phyloP scores from a whole-genome alignment of 2,113 vertebrate genomes.

The Platycercus adscitus region DNA sequence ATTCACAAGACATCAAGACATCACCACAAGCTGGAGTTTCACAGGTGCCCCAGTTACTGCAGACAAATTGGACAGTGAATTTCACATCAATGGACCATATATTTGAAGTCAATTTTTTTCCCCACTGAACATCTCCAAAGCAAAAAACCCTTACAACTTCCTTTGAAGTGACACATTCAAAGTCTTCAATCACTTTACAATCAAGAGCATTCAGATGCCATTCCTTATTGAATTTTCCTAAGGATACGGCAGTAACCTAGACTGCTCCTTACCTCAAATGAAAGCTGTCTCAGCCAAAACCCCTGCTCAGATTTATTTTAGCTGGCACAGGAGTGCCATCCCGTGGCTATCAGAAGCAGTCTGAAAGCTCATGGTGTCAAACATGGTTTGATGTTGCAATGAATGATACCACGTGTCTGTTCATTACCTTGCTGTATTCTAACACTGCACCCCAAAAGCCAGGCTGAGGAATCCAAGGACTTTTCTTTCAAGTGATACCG shows the following conservation, averaged over 20 bases:
- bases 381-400: rapidly evolving
- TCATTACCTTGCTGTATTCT: not conserved
- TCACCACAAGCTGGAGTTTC: not conserved
- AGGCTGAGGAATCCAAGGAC: not conserved
- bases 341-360: conserved; percentile 4
- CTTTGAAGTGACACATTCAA: not conserved
- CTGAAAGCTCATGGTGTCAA: rapidly evolving
- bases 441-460: not conserved
- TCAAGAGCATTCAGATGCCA: not conserved
- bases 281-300: not conserved
- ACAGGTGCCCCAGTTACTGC: not conserved
- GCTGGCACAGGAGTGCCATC: conserved; percentile 47
- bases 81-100: not conserved
- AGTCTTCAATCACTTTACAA: not conserved
- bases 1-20: not conserved
- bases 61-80: not conserved
- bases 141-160: not conserved
- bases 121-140: not conserved
- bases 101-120: not conserved
- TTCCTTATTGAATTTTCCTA: not conserved
- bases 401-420: not conserved
- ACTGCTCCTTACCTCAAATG: not conserved
- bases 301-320: not conserved
- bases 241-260: not conserved
- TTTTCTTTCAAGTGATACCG: not conserved